phyloP scores from a whole-genome alignment of 2,888 invertebrate genomes.

The Melanostoma mellinum region DNA sequence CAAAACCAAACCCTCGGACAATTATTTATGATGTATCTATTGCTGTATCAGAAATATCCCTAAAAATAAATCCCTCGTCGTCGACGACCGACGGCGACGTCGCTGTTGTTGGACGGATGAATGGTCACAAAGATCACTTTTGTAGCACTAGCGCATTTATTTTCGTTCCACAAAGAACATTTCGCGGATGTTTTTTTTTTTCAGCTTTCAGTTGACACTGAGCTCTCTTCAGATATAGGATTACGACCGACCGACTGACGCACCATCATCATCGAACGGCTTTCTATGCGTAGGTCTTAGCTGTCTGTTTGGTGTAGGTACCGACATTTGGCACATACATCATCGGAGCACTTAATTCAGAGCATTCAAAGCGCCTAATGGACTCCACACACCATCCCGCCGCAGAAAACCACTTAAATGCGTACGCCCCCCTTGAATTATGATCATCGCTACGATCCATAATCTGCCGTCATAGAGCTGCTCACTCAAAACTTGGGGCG shows the following conservation, averaged over 20 bases:
- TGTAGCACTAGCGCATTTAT: constrained; percentile 12
- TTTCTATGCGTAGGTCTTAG: constrained; percentile 23
- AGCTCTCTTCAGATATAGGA: constrained; percentile 14
- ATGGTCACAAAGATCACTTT: constrained; percentile 11
- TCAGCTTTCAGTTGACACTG: constrained; percentile 52
- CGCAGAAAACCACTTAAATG: constrained; percentile 57
- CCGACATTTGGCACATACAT: constrained; percentile 59
- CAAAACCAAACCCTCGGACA: constrained; percentile 59
- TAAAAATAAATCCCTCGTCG: constrained; percentile 60
- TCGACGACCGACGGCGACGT: background rate
- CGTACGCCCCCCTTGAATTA: constrained; percentile 46
- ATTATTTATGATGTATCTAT: constrained; percentile 72
- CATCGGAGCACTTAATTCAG: constrained; percentile 70
- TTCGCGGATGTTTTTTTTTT: constrained; percentile 57
- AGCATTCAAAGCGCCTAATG: constrained; percentile 65
- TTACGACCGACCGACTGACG: background rate
- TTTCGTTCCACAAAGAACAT: constrained; percentile 37
- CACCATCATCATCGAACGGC: background rate
- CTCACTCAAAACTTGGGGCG: constrained; percentile 47
- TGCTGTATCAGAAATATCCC: constrained; percentile 54
- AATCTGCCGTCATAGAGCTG: constrained; percentile 35
- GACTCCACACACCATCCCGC: constrained; percentile 48
- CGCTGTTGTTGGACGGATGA: background rate
- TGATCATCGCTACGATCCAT: constrained; percentile 49
- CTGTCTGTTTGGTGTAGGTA: background rate